phyloP scores from a whole-genome alignment of 2,888 invertebrate genomes.

The Nemotelus nigrinus region DNA sequence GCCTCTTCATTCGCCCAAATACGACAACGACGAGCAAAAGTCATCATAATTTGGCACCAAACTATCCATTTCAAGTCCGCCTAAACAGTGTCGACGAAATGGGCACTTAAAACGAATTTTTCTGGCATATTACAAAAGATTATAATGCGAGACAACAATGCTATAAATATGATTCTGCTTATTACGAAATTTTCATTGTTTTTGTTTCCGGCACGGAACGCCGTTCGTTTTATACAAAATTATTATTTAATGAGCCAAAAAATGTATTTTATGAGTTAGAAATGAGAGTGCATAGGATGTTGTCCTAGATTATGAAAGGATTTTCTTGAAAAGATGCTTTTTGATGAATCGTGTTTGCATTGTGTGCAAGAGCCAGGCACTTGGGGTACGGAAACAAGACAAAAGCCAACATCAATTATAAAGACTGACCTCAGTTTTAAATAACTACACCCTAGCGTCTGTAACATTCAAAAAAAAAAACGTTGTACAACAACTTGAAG shows the following conservation, averaged over 20 bases:
- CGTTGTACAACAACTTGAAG: too few relatives aligned
- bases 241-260: slow-evolving; percentile 37
- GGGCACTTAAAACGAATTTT: slow-evolving; percentile 37
- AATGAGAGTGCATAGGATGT: slow-evolving; percentile 16
- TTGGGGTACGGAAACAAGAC: too few relatives aligned
- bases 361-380: too few relatives aligned
- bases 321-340: background rate
- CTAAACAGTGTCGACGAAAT: slow-evolving; percentile 37
- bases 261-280: slow-evolving; percentile 10
- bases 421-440: too few relatives aligned
- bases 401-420: too few relatives aligned
- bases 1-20: background rate
- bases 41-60: slow-evolving; percentile 42
- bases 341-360: background rate
- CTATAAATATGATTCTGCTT: slow-evolving; percentile 34
- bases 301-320: slow-evolving; percentile 12
- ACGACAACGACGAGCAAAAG: slow-evolving; percentile 1
- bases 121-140: slow-evolving; percentile 38
- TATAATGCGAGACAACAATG: slow-evolving; percentile 31
- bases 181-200: slow-evolving; percentile 32
- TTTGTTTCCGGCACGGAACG: slow-evolving; percentile 30
- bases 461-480: too few relatives aligned
- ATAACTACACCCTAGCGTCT: too few relatives aligned
- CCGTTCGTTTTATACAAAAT: slow-evolving; percentile 22
- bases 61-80: slow-evolving; percentile 30